Percentiles rank a stretch among this genome's conserved stretches.
phyloP scores from a whole-genome alignment of 2,888 invertebrate species.

The Athrips mouffetella region DNA sequence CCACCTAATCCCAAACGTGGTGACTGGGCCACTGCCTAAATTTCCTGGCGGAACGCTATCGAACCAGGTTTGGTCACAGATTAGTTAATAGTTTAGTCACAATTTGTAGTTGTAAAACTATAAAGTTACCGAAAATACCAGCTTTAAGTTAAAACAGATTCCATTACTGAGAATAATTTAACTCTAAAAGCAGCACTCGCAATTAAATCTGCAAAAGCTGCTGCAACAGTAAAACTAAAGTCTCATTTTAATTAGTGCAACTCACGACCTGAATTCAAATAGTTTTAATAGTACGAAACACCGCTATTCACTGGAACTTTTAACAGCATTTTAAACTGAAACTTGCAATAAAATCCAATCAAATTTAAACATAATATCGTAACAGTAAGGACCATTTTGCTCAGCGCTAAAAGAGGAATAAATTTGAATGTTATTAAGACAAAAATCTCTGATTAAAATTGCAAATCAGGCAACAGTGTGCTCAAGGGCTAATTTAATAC shows the following conservation, averaged over 20 bases:
- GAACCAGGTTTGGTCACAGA: no score
- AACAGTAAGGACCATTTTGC: background rate
- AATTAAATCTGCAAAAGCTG: slow-evolving; percentile 11
- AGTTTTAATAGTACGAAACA: background rate
- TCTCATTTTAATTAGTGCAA: background rate
- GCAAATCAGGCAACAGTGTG: slow-evolving; percentile 31
- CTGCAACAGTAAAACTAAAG: background rate
- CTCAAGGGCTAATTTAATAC: slow-evolving; percentile 21
- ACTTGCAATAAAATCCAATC: background rate
- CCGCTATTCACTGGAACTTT: background rate
- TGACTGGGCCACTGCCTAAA: no score
- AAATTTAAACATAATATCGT: background rate
- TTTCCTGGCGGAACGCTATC: no score
- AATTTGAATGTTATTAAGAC: slow-evolving; percentile 41
- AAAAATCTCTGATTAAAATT: slow-evolving; percentile 35
- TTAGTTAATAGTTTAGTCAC: no score
- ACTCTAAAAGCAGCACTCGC: slow-evolving; percentile 2
- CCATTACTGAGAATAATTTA: no score
- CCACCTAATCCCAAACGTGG: no score
- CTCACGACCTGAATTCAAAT: background rate
- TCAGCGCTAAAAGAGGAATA: slow-evolving; percentile 28
- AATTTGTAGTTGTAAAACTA: no score
- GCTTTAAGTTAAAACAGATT: no score
- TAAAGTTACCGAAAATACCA: no score
- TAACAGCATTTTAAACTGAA: background rate